Conservation (phyloP, 2,797 vertebrate genomes). For the Neostethus bicornis region DNA sequence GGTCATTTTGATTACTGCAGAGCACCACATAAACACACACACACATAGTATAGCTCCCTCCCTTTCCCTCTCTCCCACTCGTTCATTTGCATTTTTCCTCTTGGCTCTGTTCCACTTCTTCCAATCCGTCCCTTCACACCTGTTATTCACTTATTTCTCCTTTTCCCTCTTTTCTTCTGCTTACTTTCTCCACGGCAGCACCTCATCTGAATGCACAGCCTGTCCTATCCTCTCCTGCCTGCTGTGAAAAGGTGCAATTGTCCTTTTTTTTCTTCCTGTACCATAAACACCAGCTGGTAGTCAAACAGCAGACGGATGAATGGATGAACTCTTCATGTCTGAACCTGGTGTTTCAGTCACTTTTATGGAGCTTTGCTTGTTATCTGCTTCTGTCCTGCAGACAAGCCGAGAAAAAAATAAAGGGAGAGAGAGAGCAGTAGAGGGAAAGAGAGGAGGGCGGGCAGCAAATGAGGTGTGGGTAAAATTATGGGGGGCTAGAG, state of each 20-base stretch:
- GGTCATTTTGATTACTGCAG: slow-evolving; percentile 64
- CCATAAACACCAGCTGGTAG: slow-evolving; percentile 27
- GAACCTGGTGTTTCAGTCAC: slow-evolving; percentile 54
- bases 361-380: slow-evolving; percentile 50
- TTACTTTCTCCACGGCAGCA: slow-evolving; percentile 38
- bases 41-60: no score
- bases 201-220: slow-evolving; percentile 71
- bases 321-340: slow-evolving; percentile 21
- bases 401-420: slow-evolving; percentile 43
- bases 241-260: slow-evolving; percentile 38
- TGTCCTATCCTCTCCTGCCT: slow-evolving; percentile 55
- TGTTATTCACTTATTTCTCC: slow-evolving; percentile 68
- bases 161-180: slow-evolving; percentile 11
- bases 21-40: slow-evolving; percentile 41
- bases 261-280: slow-evolving; percentile 24
- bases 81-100: slow-evolving; percentile 72
- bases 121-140: slow-evolving; percentile 69
- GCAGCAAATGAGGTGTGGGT: slow-evolving; percentile 72
- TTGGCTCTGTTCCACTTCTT: slow-evolving; percentile 65
- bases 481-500: slow-evolving; percentile 61
- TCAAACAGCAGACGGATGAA: slow-evolving; percentile 19
- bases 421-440: slow-evolving; percentile 17
- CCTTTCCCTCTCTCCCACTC: slow-evolving; percentile 60
- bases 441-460: slow-evolving; percentile 51
- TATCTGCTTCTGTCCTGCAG: slow-evolving; percentile 62